phyloP scores from a whole-genome alignment of 2,797 vertebrate genomes.

The Otus scops region DNA sequence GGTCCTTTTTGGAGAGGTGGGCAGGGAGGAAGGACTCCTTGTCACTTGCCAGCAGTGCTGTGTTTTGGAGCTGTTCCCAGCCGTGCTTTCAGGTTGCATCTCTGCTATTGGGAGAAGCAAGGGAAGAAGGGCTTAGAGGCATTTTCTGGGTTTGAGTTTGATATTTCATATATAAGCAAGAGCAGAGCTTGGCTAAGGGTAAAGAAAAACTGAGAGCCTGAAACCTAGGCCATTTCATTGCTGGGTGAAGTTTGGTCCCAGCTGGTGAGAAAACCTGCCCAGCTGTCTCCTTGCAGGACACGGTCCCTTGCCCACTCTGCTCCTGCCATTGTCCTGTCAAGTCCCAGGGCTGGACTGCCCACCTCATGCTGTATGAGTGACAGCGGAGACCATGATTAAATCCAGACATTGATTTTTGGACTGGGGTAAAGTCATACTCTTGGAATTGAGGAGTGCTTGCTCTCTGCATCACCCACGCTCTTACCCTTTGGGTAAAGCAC shows the following conservation, averaged over 20 bases:
- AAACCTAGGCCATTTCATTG: background rate
- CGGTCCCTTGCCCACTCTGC: background rate
- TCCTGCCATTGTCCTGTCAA: background rate
- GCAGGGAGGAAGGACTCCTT: background rate
- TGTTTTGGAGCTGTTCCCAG: background rate
- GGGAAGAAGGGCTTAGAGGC: background rate
- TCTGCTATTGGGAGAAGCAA: background rate
- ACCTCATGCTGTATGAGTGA: rapidly evolving
- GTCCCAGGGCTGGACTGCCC: background rate
- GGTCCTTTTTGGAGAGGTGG: background rate
- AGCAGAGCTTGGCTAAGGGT: background rate
- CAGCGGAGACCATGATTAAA: background rate
- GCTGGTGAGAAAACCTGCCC: background rate
- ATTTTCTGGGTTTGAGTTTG: background rate
- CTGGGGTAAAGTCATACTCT: background rate
- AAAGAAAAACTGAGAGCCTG: background rate
- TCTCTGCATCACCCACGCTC: background rate
- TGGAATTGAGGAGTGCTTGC: background rate
- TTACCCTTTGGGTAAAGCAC: background rate
- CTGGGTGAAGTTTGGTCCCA: background rate
- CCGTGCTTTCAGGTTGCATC: background rate
- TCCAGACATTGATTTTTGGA: background rate
- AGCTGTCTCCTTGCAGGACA: background rate
- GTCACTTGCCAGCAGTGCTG: background rate
- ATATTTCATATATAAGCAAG: background rate